Evolutionary conservation across 2,113 vertebrate genomes (phyloP).

Genomic region (Diphyllodes magnificus): DNA sequence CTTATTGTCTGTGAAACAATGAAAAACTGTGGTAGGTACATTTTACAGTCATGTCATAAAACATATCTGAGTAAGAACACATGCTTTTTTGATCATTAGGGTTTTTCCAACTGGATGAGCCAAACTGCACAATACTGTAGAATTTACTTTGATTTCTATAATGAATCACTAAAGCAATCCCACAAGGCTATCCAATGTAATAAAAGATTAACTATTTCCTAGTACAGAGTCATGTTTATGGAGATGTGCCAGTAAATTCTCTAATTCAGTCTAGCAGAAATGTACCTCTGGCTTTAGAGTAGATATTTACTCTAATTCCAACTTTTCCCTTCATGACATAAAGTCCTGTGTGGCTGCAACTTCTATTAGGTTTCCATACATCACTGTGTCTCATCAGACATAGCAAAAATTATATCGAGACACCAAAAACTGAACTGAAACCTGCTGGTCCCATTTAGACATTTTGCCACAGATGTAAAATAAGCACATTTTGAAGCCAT

Average conservation of each 20-base stretch:
- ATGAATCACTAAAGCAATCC: conserved; percentile 62
- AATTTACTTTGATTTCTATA: conserved; percentile 70
- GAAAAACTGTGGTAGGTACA: conserved; percentile 74
- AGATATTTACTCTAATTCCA: background rate
- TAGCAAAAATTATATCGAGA: background rate
- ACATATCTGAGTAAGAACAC: conserved; percentile 75
- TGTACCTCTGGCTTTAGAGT: background rate
- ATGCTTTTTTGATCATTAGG: conserved; percentile 74
- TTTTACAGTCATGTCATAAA: conserved; percentile 75
- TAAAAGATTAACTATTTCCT: conserved; percentile 63
- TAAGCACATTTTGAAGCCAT: background rate
- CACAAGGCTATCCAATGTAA: conserved; percentile 21
- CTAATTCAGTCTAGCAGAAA: background rate
- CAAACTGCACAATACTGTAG: conserved; percentile 63
- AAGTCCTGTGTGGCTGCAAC: background rate
- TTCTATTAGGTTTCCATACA: background rate
- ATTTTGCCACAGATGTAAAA: background rate
- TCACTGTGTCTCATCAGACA: background rate
- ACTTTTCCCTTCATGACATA: background rate
- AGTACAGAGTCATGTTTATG: background rate
- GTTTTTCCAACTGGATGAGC: conserved; percentile 70
- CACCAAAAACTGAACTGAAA: background rate
- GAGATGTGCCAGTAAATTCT: background rate
- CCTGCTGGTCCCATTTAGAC: background rate
- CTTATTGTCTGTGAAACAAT: conserved; percentile 67